Evolutionary conservation across 1,140 invertebrate genomes (phyloP).

Genomic region (Conus betulinus): DNA sequence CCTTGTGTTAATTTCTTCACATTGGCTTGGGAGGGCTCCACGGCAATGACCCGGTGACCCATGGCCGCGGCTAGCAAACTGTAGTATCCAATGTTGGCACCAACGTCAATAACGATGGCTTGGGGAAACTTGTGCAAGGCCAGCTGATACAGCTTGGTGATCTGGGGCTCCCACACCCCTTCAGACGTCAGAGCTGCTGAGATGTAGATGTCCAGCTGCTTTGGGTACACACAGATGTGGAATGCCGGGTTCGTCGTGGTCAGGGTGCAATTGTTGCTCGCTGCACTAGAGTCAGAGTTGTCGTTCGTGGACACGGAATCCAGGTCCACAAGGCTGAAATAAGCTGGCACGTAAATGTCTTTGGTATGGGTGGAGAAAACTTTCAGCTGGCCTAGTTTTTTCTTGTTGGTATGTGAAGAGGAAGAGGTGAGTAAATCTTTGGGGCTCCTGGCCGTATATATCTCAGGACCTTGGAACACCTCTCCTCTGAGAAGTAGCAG

Average conservation of each 20-base stretch:
- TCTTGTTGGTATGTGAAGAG: not conserved
- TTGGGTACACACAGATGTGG: constrained; percentile 60
- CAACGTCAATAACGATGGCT: constrained; percentile 65
- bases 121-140: constrained; percentile 48
- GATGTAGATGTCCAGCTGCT: constrained; percentile 59
- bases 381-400: constrained; percentile 25
- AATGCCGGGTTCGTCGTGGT: constrained; percentile 54
- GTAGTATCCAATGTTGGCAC: constrained; percentile 70
- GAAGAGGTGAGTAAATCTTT: not conserved
- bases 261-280: constrained; percentile 49
- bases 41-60: constrained; percentile 63
- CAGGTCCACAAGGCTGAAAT: constrained; percentile 39
- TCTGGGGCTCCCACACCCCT: constrained; percentile 68
- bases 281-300: not conserved
- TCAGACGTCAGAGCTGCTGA: constrained; percentile 56
- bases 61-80: constrained; percentile 57
- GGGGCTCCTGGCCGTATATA: constrained; percentile 7
- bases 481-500: not conserved
- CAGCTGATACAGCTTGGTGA: constrained; percentile 54
- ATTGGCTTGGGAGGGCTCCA: constrained; percentile 66
- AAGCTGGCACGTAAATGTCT: constrained; percentile 25
- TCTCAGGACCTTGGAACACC: not conserved
- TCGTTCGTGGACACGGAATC: not conserved
- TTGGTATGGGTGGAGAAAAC: constrained; percentile 36
- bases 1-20: constrained; percentile 53